Percentiles rank a stretch among this genome's conserved stretches.
Evolutionary conservation across 2,797 vertebrate species (phyloP).

Genomic region (Menidia menidia): DNA sequence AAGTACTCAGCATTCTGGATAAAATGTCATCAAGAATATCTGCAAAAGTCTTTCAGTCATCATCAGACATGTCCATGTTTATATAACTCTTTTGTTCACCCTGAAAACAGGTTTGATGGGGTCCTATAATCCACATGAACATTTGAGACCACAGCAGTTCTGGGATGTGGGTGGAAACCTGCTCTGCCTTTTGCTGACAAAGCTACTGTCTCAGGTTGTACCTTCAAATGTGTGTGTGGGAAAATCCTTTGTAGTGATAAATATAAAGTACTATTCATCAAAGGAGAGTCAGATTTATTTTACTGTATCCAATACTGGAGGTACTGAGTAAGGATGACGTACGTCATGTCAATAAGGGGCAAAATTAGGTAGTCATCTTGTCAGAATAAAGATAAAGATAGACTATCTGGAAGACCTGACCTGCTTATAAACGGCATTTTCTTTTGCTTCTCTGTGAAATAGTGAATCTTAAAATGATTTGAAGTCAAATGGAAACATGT

Average conservation of each 20-base stretch:
- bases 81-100: no score
- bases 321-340: conserved; percentile 58
- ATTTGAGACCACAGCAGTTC: conserved; percentile 32
- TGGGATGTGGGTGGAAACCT: conserved; percentile 24
- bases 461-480: background rate
- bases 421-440: no score
- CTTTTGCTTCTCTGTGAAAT: background rate
- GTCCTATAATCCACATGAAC: background rate
- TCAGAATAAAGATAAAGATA: conserved; percentile 31
- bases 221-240: conserved; percentile 4
- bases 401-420: no score
- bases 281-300: conserved; percentile 45
- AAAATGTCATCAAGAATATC: background rate
- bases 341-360: conserved; percentile 1
- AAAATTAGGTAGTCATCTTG: conserved; percentile 53
- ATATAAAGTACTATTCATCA: conserved; percentile 43
- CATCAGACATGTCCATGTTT: background rate
- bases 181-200: conserved; percentile 47
- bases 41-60: background rate
- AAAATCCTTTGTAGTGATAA: conserved; percentile 56
- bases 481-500: background rate
- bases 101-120: no score
- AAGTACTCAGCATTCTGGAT: background rate
- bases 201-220: conserved; percentile 22
- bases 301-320: conserved; percentile 43